A percentile compares a stretch with the other conserved stretches of the same genome.
Evolutionary conservation across 2,113 vertebrate species (phyloP).

Genomic region (Xyliphius kryptos): DNA sequence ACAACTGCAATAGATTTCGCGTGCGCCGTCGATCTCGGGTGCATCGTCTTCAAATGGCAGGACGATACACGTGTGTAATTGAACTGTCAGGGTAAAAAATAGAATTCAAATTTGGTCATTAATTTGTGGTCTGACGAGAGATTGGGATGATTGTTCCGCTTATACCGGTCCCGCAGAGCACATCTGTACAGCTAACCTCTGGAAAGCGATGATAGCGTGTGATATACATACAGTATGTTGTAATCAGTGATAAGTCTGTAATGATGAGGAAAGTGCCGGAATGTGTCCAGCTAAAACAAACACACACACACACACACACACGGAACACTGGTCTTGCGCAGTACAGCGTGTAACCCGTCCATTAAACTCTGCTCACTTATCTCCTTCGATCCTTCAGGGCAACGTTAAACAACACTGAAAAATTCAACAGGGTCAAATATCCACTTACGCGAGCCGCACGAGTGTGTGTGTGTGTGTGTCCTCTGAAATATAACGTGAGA

Average conservation of each 20-base stretch:
- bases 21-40: background rate
- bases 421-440: background rate
- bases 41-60: no score
- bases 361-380: constrained; percentile 40
- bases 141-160: no score
- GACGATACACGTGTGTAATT: background rate
- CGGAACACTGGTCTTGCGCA: constrained; percentile 36
- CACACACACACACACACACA: no score
- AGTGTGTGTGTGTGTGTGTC: background rate
- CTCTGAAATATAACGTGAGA: no score
- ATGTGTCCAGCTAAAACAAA: no score
- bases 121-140: no score
- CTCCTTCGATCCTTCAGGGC: constrained; percentile 35
- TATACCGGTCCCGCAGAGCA: no score
- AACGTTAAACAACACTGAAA: constrained; percentile 17
- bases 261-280: constrained; percentile 54
- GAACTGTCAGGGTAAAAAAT: background rate
- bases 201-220: no score
- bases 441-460: background rate
- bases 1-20: background rate
- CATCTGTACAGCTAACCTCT: no score
- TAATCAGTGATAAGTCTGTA: constrained; percentile 36
- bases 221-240: constrained; percentile 40
- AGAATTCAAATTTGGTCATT: background rate
- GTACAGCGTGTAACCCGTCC: constrained; percentile 48